Base-by-base conservation (phyloP, 2,888 invertebrate species). In the Harmothoe impar region DNA sequence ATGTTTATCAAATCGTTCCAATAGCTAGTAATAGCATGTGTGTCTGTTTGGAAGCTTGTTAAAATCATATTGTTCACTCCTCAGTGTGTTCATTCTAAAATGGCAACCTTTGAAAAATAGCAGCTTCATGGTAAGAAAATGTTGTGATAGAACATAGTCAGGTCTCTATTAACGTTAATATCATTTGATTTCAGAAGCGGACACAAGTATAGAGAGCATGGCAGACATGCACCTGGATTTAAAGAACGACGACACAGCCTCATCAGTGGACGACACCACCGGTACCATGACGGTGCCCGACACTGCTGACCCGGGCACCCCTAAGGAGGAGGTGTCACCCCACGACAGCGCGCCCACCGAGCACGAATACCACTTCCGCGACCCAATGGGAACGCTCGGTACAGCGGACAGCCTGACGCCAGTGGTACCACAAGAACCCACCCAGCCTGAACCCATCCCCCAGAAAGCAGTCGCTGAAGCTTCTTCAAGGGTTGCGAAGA, bases 161-260 rank as follows among this genome's bases (percentile, higher is more conserved):
- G 3, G 43, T 7, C 3, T 43, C 43, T 43, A 43, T 43, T n/a
- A 43, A 7, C 43, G 3, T 43, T 3, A 43, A 43, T 29, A 5
- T 78, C 5, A 33, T 31, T 31, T 43, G 33, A 0, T 86, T 86
- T 86, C 33, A 86, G 86, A 86, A 86, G 86, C 86, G 12, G 86
- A 86, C 56, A 86, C 86, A 12, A 86, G 86, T 25, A 52, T 86
- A 1, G 86, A 86, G 56, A 86, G 86, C 31, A 29, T 86, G 86
- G n/a, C 86, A 5, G 56, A 52, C 25, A 31, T 54, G 31, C 25
- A 86, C 7, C 54, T 86, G 5, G 29, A 86, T 20, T 29, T 86
- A n/a, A 86, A 25, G 52, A 17, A 29, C 0, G 56, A 86, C 3
- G 54, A 52, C 0, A 23, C 29, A 0, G 0, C 54, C 25, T 25